Percentiles rank a stretch among this genome's conserved stretches.
These are phyloP conservation scores for Thalassophryne amazonica DNA, from an alignment of 2,797 vertebrate genomes.

Conservation along the genomic window DNA sequence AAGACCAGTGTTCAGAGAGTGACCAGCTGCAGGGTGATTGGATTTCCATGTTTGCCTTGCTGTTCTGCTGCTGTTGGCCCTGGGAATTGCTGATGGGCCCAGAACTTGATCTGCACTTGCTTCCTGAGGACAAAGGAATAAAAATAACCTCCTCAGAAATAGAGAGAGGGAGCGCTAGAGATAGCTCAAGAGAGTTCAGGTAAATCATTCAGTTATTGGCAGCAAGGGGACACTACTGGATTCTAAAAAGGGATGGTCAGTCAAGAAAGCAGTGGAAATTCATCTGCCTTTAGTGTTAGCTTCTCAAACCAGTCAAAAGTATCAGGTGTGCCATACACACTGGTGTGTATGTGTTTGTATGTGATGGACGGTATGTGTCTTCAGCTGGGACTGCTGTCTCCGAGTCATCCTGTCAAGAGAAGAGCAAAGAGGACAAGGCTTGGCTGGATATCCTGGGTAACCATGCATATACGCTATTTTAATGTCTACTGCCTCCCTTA, in stretches of 20 bases:
- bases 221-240: not conserved
- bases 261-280: constrained; percentile 1
- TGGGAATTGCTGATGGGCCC: constrained; percentile 71
- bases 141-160: constrained; percentile 64
- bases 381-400: constrained; percentile 61
- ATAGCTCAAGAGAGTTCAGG: constrained; percentile 22
- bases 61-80: constrained; percentile 60
- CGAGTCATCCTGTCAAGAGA: constrained; percentile 42
- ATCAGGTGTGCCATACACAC: not conserved
- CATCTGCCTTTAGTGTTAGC: not conserved
- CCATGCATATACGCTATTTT: not conserved
- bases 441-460: constrained; percentile 71
- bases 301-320: not conserved
- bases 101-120: constrained; percentile 69
- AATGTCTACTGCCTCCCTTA: not conserved
- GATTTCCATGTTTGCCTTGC: constrained; percentile 56
- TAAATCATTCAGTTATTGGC: constrained; percentile 20
- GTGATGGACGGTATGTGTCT: constrained; percentile 61
- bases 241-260: constrained; percentile 7
- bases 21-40: constrained; percentile 37
- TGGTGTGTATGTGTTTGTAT: constrained; percentile 6
- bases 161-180: constrained; percentile 17
- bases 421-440: constrained; percentile 45
- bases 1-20: constrained; percentile 3
- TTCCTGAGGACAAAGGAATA: constrained; percentile 62